These are phyloP conservation scores for Elaeidobius kamerunicus DNA, from an alignment of 2,888 invertebrate genomes.

Conservation along the genomic window DNA sequence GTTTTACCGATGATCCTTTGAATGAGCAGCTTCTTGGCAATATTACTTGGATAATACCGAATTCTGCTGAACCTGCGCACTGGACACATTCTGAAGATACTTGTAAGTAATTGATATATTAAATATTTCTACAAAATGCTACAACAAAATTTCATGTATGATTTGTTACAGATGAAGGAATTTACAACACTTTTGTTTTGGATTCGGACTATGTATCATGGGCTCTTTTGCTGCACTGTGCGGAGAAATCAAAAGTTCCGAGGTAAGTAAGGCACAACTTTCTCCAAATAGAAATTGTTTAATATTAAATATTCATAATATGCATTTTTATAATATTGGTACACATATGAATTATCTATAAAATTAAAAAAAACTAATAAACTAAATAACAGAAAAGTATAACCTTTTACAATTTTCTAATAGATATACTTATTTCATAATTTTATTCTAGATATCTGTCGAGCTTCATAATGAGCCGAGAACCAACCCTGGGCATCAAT, in stretches of 20 bases:
- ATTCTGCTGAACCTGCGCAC: slow-evolving; percentile 70
- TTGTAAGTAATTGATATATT: slow-evolving; percentile 70
- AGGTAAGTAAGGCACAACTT: no score
- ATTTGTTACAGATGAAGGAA: slow-evolving; percentile 70
- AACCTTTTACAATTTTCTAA: no score
- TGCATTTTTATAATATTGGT: no score
- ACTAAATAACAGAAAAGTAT: no score
- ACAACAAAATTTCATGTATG: no score
- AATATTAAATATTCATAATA: no score
- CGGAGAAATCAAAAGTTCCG: slow-evolving; percentile 74
- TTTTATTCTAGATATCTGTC: slow-evolving; percentile 62
- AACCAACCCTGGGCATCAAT: slow-evolving; percentile 58
- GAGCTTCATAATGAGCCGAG: slow-evolving; percentile 74
- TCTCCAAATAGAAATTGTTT: no score
- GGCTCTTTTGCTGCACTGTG: slow-evolving; percentile 81
- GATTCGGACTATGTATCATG: slow-evolving; percentile 83
- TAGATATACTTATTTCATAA: no score
- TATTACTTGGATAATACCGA: slow-evolving; percentile 82
- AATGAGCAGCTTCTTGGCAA: slow-evolving; percentile 79
- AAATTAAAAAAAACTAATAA: no score
- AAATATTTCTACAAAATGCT: no score
- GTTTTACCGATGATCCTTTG: slow-evolving; percentile 79
- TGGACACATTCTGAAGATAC: slow-evolving; percentile 85
- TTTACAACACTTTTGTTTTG: slow-evolving; percentile 83
- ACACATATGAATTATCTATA: no score